Evolutionary conservation across 2,113 vertebrate species (phyloP), one percentile per base, ranked within the genome.

Genomic region (Balaeniceps rex): DNA sequence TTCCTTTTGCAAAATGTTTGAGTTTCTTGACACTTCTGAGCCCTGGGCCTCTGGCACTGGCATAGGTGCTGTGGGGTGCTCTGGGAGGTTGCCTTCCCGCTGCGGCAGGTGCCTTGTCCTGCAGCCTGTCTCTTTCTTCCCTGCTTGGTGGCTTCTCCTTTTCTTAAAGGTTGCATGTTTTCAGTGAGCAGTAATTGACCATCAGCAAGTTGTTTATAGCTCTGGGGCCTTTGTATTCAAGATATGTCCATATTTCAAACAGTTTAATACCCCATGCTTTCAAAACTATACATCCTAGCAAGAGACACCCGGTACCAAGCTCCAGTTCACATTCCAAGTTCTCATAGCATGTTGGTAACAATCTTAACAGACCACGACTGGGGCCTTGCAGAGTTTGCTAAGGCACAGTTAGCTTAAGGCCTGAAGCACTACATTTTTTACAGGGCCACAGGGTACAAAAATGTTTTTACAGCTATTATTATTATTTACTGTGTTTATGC

Each of bases 151-250:
- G 4, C 4, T 94, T 76, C 29, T 61, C 10, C 7, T 87, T 92
- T 90, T 38, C 33, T 40, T 72, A 65, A 60, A 57, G 3, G 4
- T 10, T 44, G 14, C 6, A 21, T n/a, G 11, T 44, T 83, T 94
- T 44, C 24, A 65, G 22, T 22, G 34, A 82, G 12, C 16, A 60
- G n/a, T 19, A 82, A 36, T 22, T 91, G 14, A 34, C 12, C 1
- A 0, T 17, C 12, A 55, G 5, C 2, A 4, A 15, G 4, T 12
- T 54, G 6, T 18, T 60, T 63, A 15, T 6, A 55, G 12, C 31
- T 83, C 33, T 78, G 33, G 26, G 34, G 26, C 13, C 21, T 84
- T 36, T 77, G 40, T 7, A 69, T 88, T 94, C 38, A 86, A 57
- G 22, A 21, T 11, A 79, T 11, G 19, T 40, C 26, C 14, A 11